phyloP scores from a whole-genome alignment of 2,113 vertebrate genomes.

The Paraplagusia blochii region DNA sequence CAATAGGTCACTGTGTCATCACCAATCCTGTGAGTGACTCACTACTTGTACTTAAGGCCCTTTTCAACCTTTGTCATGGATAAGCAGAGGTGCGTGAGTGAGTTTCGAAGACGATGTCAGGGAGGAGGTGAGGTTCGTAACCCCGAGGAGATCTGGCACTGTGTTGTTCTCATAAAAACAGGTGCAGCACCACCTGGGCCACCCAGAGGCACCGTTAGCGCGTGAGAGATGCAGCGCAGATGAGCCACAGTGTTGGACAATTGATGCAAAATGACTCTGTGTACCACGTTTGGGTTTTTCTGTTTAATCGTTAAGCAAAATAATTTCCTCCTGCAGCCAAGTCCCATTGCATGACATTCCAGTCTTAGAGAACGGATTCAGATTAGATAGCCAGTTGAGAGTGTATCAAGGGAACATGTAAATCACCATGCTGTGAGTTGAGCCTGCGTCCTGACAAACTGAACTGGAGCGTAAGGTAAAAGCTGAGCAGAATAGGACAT shows the following conservation, averaged over 20 bases:
- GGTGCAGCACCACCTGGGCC: slow-evolving; percentile 75
- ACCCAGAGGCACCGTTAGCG: slow-evolving; percentile 62
- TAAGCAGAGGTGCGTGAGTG: slow-evolving; percentile 39
- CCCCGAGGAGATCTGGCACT: slow-evolving; percentile 52
- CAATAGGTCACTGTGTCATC: not conserved
- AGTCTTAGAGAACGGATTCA: slow-evolving; percentile 61
- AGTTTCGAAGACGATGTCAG: slow-evolving; percentile 33
- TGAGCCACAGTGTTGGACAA: slow-evolving; percentile 32
- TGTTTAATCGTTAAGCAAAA: slow-evolving; percentile 44
- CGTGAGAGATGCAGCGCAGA: slow-evolving; percentile 34
- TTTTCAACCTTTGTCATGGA: slow-evolving; percentile 30
- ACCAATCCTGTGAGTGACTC: slow-evolving; percentile 14
- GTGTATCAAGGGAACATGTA: slow-evolving; percentile 72
- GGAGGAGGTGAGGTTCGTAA: slow-evolving; percentile 48
- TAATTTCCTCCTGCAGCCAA: slow-evolving; percentile 31
- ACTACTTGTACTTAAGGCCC: not conserved
- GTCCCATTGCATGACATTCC: slow-evolving; percentile 68
- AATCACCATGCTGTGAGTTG: slow-evolving; percentile 64
- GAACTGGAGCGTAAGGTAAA: slow-evolving; percentile 67
- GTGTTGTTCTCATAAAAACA: slow-evolving; percentile 58
- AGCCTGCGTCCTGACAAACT: slow-evolving; percentile 64
- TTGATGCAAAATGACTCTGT: slow-evolving; percentile 53
- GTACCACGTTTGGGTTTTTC: slow-evolving; percentile 7
- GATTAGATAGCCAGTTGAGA: slow-evolving; percentile 64
- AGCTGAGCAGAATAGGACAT: slow-evolving; percentile 65